Evolutionary conservation across 2,888 invertebrate species (phyloP).

Genomic region (Nemurella pictetii): DNA sequence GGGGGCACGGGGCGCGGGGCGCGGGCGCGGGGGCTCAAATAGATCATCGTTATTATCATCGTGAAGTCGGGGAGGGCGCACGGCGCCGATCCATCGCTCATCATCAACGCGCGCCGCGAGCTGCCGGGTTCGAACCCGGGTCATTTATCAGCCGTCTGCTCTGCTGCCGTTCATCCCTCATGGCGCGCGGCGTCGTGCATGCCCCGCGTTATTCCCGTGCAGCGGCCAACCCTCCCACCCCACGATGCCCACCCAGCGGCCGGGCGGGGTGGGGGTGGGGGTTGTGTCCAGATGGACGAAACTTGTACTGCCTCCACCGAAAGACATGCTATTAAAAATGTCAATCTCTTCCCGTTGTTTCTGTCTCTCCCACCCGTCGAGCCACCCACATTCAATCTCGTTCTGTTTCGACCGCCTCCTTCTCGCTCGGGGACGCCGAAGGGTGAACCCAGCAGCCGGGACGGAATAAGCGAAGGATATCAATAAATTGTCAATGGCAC

Average conservation of each 20-base stretch:
- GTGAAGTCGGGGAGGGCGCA: neutral
- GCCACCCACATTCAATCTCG: neutral
- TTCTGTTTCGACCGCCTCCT: neutral
- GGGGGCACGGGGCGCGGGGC: too few species aligned
- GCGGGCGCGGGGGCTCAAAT: neutral
- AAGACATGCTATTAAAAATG: neutral
- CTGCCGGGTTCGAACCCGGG: neutral
- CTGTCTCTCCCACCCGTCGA: neutral
- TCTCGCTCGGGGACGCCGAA: neutral
- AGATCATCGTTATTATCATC: neutral
- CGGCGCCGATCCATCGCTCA: neutral
- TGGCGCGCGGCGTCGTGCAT: neutral
- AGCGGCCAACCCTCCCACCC: neutral
- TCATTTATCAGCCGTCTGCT: neutral
- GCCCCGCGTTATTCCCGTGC: neutral
- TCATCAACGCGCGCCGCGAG: neutral
- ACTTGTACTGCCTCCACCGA: neutral
- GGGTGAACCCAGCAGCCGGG: neutral
- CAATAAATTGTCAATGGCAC: neutral
- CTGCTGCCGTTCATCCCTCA: neutral
- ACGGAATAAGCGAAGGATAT: neutral
- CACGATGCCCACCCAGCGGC: neutral
- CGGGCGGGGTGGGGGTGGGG: too few species aligned
- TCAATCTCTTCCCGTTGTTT: neutral
- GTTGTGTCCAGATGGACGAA: neutral